Evolutionary conservation across 2,797 vertebrate species (phyloP).

Genomic region (Gymnoscopelus braueri): DNA sequence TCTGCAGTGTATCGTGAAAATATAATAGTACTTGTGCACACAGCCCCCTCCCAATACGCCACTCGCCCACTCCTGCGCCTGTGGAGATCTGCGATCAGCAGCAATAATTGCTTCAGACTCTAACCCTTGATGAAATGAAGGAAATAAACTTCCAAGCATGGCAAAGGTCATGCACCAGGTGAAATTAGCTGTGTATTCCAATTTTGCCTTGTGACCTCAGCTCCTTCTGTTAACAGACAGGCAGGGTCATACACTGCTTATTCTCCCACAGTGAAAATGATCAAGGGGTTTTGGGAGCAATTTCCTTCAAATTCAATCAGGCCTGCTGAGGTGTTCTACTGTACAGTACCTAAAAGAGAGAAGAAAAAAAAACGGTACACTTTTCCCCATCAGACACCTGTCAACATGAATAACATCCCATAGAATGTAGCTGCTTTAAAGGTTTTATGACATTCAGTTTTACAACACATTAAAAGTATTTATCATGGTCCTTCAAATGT

Average conservation of each 20-base stretch:
- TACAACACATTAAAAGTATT: no score
- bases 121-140: conserved; percentile 53
- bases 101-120: conserved; percentile 48
- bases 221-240: conserved; percentile 35
- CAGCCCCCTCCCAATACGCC: conserved; percentile 3
- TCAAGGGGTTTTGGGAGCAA: conserved; percentile 48
- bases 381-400: conserved; percentile 18
- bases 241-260: conserved; percentile 38
- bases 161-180: conserved; percentile 47
- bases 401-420: conserved; percentile 31
- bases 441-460: no score
- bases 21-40: conserved; percentile 13
- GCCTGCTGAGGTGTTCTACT: conserved; percentile 48
- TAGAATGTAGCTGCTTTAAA: conserved; percentile 16
- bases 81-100: conserved; percentile 26
- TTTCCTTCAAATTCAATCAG: conserved; percentile 64
- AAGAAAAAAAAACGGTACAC: conserved; percentile 35
- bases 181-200: conserved; percentile 63
- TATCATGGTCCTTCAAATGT: no score
- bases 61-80: not conserved
- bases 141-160: conserved; percentile 40
- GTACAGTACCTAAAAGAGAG: not conserved
- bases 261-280: conserved; percentile 45
- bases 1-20: conserved; percentile 38
- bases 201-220: conserved; percentile 54